Evolutionary conservation across 2,888 invertebrate genomes (phyloP).

Genomic region (Ceriagrion tenellum): DNA sequence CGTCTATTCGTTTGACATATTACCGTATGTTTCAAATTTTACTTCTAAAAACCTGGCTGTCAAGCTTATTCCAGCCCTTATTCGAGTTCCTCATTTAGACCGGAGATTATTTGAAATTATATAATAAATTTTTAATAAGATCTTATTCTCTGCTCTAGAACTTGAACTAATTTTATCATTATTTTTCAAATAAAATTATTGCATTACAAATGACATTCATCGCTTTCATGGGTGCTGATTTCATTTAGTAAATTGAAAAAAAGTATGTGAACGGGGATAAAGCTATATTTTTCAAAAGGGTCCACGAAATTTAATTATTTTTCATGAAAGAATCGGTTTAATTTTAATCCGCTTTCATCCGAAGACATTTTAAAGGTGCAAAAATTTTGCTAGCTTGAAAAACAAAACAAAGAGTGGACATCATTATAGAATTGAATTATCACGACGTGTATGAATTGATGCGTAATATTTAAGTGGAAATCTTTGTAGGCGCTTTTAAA

Average conservation of each 20-base stretch:
- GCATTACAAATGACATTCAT: not conserved
- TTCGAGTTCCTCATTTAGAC: too few species aligned
- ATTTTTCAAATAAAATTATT: too few species aligned
- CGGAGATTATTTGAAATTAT: too few species aligned
- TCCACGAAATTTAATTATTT: not conserved
- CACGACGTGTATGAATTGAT: not conserved
- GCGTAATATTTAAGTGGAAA: not conserved
- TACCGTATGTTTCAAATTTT: too few species aligned
- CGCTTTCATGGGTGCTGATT: not conserved
- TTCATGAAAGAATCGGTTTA: not conserved
- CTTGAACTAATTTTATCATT: too few species aligned
- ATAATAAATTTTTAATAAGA: too few species aligned
- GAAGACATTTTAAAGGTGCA: not conserved
- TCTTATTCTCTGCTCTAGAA: too few species aligned
- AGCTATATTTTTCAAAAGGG: not conserved
- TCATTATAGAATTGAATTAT: not conserved
- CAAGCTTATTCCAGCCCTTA: too few species aligned
- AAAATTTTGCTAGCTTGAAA: not conserved
- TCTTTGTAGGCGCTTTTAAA: not conserved
- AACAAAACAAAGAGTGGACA: not conserved
- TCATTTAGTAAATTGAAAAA: not conserved
- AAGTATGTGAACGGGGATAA: not conserved
- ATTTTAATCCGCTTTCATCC: not conserved
- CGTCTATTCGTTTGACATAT: too few species aligned
- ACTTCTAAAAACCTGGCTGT: too few species aligned